Evolutionary conservation across 1,140 invertebrate species (phyloP).

Genomic region (Micrasema minimum): DNA sequence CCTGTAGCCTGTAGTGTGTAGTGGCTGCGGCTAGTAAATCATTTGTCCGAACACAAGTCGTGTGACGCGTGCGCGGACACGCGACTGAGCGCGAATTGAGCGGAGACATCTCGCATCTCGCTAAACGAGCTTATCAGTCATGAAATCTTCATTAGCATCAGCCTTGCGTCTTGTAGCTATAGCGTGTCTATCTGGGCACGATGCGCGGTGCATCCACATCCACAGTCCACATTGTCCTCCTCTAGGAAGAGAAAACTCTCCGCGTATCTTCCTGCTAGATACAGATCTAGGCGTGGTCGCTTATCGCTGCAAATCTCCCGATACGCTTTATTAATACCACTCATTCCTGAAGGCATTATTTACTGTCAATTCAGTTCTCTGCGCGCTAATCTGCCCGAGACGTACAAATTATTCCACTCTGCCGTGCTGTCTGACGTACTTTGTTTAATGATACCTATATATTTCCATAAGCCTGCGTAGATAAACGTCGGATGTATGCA

Average conservation of each 20-base stretch:
- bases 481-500: constrained; percentile 38
- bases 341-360: not conserved
- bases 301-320: not conserved
- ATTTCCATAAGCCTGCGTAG: constrained; percentile 34
- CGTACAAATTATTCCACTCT: too few relatives aligned
- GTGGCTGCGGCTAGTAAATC: constrained; percentile 14
- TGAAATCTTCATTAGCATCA: not conserved
- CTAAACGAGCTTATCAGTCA: not conserved
- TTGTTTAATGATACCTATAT: constrained; percentile 17
- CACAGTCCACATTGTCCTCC: too few relatives aligned
- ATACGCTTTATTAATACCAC: not conserved
- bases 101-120: not conserved
- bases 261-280: too few relatives aligned
- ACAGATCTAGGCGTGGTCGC: not conserved
- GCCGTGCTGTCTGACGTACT: constrained; percentile 12
- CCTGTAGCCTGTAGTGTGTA: not conserved
- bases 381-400: too few relatives aligned
- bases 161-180: too few relatives aligned
- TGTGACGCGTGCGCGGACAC: constrained; percentile 18
- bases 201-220: too few relatives aligned
- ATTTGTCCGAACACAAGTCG: constrained; percentile 10
- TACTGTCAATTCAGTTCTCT: too few relatives aligned
- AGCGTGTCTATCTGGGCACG: too few relatives aligned
- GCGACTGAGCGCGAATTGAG: not conserved
- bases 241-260: too few relatives aligned